Evolutionary conservation across 1,140 invertebrate genomes (phyloP).

Genomic region (Trichonephila inaurata): DNA sequence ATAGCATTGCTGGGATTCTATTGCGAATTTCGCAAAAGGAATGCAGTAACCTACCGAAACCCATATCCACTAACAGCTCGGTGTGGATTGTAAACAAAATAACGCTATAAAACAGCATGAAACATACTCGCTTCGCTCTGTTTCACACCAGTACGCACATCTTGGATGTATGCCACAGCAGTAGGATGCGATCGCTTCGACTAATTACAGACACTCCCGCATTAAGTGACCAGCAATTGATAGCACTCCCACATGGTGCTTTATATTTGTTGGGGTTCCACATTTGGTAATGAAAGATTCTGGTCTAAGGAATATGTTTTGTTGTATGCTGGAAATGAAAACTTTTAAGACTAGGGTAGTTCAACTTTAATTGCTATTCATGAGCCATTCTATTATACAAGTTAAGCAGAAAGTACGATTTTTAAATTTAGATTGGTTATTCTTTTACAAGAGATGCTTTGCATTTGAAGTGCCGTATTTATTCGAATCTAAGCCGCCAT

Average conservation of each 20-base stretch:
- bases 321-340: not conserved
- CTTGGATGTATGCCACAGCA: constrained; percentile 37
- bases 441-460: too few species aligned
- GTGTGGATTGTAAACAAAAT: constrained; percentile 11
- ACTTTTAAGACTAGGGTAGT: too few species aligned
- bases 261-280: not conserved
- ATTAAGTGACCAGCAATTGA: not conserved
- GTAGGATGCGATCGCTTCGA: not conserved
- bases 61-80: not conserved
- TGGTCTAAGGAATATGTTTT: not conserved
- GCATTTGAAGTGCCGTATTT: too few species aligned
- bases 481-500: too few species aligned
- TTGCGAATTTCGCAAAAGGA: not conserved
- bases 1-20: not conserved
- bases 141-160: constrained; percentile 38
- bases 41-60: not conserved
- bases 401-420: too few species aligned
- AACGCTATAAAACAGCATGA: constrained; percentile 7
- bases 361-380: too few species aligned
- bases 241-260: not conserved
- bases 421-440: too few species aligned
- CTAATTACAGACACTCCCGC: not conserved
- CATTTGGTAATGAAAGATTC: not conserved
- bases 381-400: too few species aligned
- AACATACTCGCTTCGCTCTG: constrained; percentile 47